Evolutionary conservation across 2,113 vertebrate genomes (phyloP), one percentile per base, ranked within the genome.

Genomic region (Atrichornis clamosus): DNA sequence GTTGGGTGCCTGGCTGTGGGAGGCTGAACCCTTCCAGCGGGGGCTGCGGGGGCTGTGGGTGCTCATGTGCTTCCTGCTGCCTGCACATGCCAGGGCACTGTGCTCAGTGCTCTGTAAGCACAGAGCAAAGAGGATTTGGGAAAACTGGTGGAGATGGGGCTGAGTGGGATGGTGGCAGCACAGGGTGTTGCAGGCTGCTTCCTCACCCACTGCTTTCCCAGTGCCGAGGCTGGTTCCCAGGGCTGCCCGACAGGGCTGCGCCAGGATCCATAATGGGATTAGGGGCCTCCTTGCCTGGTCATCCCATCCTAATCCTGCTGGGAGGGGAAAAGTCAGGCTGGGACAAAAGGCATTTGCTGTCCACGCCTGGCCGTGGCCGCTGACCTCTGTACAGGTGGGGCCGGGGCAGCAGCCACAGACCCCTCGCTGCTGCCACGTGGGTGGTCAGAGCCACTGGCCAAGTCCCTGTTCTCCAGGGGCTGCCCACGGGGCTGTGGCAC

Each of bases 191-290:
- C 11, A 9, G 62, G 60, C 84, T 20, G 15, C 18, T 55, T 10
- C 58, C 49, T 81, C 7, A 2, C 60, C 75, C 16, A 0, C 37
- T 7, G 19, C 50, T 58, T 23, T 15, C 41, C 44, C 4, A 0
- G 18, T 3, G 53, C 58, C 0, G 2, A 8, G n/a, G 50, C 50
- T 0, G 3, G 44, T 89, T 96, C 84, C 89, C 91, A 94, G 87
- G 20, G 92, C 74, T 87, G 91, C 68, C 81, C 13, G 8, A 37
- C 5, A 4, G 87, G 70, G 62, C 79, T 80, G 59, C 41, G 0
- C n/a, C 32, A 41, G 89, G 82, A 62, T 52, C 75, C 3, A 50
- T 93, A 97, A 97, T 97, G 93, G 93, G 96, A 97, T 97, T 97
- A 97, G 90, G 56, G 75, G 79, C 87, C 94, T 95, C 87, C 63